Base-by-base conservation (phyloP, 2,888 invertebrate species). In the Erebia epiphron region DNA sequence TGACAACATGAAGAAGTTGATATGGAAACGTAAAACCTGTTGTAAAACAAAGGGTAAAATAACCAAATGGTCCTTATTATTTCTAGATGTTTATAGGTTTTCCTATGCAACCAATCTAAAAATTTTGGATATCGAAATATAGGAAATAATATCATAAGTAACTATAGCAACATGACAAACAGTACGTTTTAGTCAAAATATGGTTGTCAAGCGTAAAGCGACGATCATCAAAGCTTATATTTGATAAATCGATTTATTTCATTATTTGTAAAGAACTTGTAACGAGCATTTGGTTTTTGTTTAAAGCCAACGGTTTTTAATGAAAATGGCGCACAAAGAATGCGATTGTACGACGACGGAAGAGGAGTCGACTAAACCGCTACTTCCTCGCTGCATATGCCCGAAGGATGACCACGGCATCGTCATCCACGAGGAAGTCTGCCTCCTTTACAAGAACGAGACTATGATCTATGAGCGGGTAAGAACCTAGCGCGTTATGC, bases 381-480 rank as follows among this genome's bases (percentile, higher is more conserved):
- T 83, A 11, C 74, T 75, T 1, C 82, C 84, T 0, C 67, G 76
- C 54, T 92, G 91, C 78, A 77, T 75, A 52, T 92, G 92, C 52
- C 86, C 89, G 0, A 79, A 83, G 13, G 89, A 90, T 67, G 86
- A 87, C 1, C 84, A 85, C 60, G 88, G 79, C 2, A 81, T 92
- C 43, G 83, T 87, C 16, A 77, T 88, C 11, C 92, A 92, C 68
- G 79, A 85, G 26, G 83, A 86, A 5, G 75, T 79, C 1, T 92
- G 92, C 70, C 78, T 90, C 7, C 69, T 88, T 69, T 91, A 75
- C 77, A 91, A 81, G 75, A 86, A 89, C 73, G 91, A 92, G 73
- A 82, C 68, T 13, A 81, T 91, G 52, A 79, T 87, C 49, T 89
- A 80, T 72, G 85, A 84, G 14, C 83, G 85, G 67, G 89, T 89